phyloP scores from a whole-genome alignment of 2,888 invertebrate species.

The Strigamia crassipes region DNA sequence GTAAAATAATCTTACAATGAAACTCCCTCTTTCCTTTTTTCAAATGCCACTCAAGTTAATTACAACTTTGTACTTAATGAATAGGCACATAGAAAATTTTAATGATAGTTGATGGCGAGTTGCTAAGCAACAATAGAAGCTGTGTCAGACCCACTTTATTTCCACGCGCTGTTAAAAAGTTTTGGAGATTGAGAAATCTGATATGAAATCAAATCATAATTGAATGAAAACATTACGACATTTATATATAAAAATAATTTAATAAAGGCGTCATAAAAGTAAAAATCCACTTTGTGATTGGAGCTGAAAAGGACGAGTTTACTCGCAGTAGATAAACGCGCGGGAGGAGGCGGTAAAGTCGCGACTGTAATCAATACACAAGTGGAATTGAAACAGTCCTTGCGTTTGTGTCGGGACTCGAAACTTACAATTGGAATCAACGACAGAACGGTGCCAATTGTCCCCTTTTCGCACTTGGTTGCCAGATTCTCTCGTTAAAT shows the following conservation, averaged over 20 bases:
- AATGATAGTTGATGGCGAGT: slow-evolving; percentile 19
- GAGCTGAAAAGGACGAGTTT: slow-evolving; percentile 31
- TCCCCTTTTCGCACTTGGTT: slow-evolving; percentile 29
- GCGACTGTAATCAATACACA: background rate
- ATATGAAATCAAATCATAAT: background rate
- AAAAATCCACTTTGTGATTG: background rate
- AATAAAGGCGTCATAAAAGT: background rate
- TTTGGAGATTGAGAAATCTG: background rate
- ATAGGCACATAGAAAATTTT: slow-evolving; percentile 26
- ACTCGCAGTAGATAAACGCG: background rate
- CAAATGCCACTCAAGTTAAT: slow-evolving; percentile 10
- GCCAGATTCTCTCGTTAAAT: slow-evolving; percentile 27
- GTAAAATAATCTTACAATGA: background rate
- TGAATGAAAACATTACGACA: background rate
- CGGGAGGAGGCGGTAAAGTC: background rate
- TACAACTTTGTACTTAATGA: slow-evolving; percentile 19
- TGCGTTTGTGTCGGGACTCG: background rate
- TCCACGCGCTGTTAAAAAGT: background rate
- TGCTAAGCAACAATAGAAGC: slow-evolving; percentile 7
- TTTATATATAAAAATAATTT: background rate
- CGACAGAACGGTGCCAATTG: slow-evolving; percentile 2
- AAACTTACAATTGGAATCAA: background rate
- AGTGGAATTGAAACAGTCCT: background rate
- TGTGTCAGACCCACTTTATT: slow-evolving; percentile 2
- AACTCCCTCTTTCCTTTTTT: background rate